Evolutionary conservation across 1,140 invertebrate genomes (phyloP).

Genomic region (Drosophila dunni): DNA sequence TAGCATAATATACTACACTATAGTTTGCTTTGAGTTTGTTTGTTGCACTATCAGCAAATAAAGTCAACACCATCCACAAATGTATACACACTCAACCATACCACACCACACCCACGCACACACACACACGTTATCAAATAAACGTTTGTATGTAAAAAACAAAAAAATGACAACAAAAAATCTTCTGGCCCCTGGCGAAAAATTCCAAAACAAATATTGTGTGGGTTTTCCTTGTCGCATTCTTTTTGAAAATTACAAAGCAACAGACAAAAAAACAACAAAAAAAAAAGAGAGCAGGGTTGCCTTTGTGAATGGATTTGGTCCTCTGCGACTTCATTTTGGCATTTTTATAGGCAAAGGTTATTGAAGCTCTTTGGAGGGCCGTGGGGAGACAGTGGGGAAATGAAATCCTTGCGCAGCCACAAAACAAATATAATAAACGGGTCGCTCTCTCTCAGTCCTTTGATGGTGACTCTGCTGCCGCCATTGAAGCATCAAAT

Average conservation of each 20-base stretch:
- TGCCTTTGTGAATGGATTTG: slow-evolving; percentile 33
- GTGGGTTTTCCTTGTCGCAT: slow-evolving; percentile 29
- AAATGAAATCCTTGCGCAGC: slow-evolving; percentile 28
- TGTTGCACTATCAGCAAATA: slow-evolving; percentile 58
- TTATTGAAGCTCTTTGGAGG: slow-evolving; percentile 4
- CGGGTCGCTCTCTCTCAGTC: slow-evolving; percentile 11
- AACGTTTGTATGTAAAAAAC: slow-evolving; percentile 32
- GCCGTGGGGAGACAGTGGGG: not conserved
- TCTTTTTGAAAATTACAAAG: slow-evolving; percentile 42
- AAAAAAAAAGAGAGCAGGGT: slow-evolving; percentile 1
- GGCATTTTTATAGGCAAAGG: slow-evolving; percentile 46
- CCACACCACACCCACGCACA: slow-evolving; percentile 20
- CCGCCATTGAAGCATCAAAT: slow-evolving; percentile 65
- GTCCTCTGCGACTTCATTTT: slow-evolving; percentile 44
- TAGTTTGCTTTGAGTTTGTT: slow-evolving; percentile 42
- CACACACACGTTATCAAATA: slow-evolving; percentile 8
- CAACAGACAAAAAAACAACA: not conserved
- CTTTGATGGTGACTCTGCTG: slow-evolving; percentile 6
- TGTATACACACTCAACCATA: slow-evolving; percentile 10
- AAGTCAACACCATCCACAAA: slow-evolving; percentile 41
- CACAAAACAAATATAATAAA: slow-evolving; percentile 55
- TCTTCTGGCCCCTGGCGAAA: slow-evolving; percentile 27
- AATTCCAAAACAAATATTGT: slow-evolving; percentile 49
- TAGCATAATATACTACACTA: slow-evolving; percentile 10
- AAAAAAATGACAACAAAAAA: slow-evolving; percentile 1